Conservation (phyloP, 37 sponge, comb jelly and placozoan species). For the Axinella damicornis region DNA sequence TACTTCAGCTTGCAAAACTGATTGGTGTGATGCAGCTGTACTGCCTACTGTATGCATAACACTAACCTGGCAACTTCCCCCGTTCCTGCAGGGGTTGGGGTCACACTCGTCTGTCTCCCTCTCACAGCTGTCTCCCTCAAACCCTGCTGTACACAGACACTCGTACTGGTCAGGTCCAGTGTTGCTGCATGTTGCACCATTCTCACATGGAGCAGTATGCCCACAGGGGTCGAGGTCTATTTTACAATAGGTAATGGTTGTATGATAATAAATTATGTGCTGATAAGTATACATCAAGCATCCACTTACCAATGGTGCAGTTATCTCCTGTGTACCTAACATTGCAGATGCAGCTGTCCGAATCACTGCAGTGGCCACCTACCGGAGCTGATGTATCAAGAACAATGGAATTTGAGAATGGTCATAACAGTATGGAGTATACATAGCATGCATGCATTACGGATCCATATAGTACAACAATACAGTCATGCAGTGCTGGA, state of each 20-base stretch:
- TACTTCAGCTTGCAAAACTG: too few relatives aligned
- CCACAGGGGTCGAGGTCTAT: conserved; percentile 34
- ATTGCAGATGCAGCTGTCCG: neutral
- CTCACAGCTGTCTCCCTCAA: conserved; percentile 17
- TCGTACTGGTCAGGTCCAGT: conserved; percentile 32
- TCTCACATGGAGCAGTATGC: conserved; percentile 17
- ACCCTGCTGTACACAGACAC: conserved; percentile 52
- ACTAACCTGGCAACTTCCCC: conserved; percentile 40
- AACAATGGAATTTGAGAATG: too few relatives aligned
- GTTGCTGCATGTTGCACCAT: conserved; percentile 40
- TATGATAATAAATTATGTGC: too few relatives aligned
- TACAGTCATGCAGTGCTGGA: too few relatives aligned
- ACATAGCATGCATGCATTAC: neutral
- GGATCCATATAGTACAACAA: too few relatives aligned
- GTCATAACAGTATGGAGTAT: too few relatives aligned
- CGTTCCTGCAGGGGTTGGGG: conserved; percentile 37
- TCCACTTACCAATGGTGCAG: neutral
- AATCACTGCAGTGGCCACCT: conserved; percentile 6
- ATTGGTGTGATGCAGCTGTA: neutral
- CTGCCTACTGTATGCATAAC: too few relatives aligned
- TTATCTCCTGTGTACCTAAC: too few relatives aligned
- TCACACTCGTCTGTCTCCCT: conserved; percentile 41
- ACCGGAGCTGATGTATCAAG: neutral
- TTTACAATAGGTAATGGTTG: too few relatives aligned
- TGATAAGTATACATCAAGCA: too few relatives aligned